Evolutionary conservation across 2,113 vertebrate species (phyloP), one percentile per base, ranked within the genome.

Genomic region (Clarias batrachus): DNA sequence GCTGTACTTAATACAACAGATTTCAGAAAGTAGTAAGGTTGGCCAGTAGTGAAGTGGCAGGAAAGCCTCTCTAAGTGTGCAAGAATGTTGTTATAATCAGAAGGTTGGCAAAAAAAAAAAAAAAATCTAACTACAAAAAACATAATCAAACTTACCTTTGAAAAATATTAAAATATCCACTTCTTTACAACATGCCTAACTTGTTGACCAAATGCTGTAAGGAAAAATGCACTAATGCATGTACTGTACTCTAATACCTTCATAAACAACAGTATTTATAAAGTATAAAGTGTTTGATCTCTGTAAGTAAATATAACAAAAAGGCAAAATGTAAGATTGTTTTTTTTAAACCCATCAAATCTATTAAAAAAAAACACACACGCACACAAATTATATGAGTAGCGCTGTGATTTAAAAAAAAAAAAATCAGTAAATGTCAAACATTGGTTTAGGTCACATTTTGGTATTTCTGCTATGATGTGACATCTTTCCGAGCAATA

Each of bases 21-120:
- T 9, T 27, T 76, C 0, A 57, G 59, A 19, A 60, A n/a, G 60
- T 82, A 65, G 54, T 60, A 77, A 88, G 65, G 66, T 85, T 89
- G 82, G 73, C 56, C 76, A 86, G 70, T 89, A 87, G 68, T 86
- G 62, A 84, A 52, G n/a, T 85, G 84, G 41, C 81, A 83, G 83
- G 8, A 60, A 16, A 41, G 79, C 7, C 48, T 48, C 17, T 71
- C 41, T 77, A 33, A 81, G 65, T 78, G 70, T 73, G 84, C 27
- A 62, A 76, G 77, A 25, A 54, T 59, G 14, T 48, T 52, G 54
- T 74, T 81, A 54, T 71, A 73, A 71, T 41, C 0, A 62, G 7
- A 5, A 0, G 12, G 37, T 71, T 57, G 71, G 52, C 1, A 9
- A 73, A 23, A 83, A 0, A 27, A 23, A 83, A 0, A 27, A 54